Conservation (phyloP, 2,888 invertebrate genomes). For the Prosopocoilus inquinatus region DNA sequence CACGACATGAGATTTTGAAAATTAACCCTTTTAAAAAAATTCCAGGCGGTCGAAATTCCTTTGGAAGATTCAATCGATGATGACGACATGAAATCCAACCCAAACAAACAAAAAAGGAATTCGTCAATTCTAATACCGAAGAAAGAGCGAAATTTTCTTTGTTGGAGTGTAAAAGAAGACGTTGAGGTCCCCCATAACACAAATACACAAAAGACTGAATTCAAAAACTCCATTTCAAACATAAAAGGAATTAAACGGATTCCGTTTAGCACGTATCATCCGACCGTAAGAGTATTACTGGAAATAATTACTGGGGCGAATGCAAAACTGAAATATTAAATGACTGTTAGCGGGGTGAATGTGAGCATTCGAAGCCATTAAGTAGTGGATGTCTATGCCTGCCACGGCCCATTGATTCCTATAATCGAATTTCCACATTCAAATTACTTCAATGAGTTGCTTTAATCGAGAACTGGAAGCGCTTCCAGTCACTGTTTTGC, state of each 20-base stretch:
- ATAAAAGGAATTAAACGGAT: background rate
- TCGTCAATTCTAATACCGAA: no score
- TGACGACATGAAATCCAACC: no score
- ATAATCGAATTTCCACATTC: constrained; percentile 16
- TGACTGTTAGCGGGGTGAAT: constrained; percentile 1
- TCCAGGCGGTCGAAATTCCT: no score
- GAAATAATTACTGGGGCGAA: no score
- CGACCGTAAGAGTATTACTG: background rate
- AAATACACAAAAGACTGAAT: background rate
- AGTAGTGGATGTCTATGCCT: constrained; percentile 5
- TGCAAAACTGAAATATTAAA: background rate
- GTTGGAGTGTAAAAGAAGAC: no score
- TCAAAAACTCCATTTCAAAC: constrained; percentile 2
- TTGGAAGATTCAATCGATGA: no score
- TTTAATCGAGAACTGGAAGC: constrained; percentile 9
- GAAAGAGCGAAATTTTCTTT: no score
- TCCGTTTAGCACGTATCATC: background rate
- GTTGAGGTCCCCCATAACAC: background rate
- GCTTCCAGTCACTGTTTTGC: no score
- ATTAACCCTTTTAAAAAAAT: no score
- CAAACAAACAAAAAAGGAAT: no score
- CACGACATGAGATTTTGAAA: no score
- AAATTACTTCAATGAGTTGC: constrained; percentile 15
- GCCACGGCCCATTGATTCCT: constrained; percentile 7
- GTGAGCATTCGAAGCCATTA: constrained; percentile 4